Evolutionary conservation across 1,140 invertebrate species (phyloP).

Genomic region (Trichonephila clavata): DNA sequence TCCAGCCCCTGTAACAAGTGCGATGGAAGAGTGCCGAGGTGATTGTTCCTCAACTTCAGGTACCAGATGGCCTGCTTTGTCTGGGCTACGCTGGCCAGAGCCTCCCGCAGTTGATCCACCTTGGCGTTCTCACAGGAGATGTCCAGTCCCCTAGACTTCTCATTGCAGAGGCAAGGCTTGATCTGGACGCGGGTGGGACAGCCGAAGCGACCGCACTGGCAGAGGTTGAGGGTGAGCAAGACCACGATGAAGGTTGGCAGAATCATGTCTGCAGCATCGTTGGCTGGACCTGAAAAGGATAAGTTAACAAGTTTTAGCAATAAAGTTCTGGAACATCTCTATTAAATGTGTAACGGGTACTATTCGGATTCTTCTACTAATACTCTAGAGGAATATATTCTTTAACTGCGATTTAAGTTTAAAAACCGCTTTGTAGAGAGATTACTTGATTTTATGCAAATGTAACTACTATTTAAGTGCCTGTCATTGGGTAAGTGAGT

Average conservation of each 20-base stretch:
- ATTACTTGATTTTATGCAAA: no score
- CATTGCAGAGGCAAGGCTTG: slow-evolving; percentile 89
- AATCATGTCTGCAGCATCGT: background rate
- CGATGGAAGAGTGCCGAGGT: slow-evolving; percentile 89
- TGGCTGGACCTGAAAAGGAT: background rate
- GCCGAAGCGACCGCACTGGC: slow-evolving; percentile 57
- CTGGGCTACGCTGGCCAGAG: slow-evolving; percentile 89
- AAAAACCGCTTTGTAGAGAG: no score
- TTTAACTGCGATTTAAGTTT: no score
- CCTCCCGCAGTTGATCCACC: slow-evolving; percentile 86
- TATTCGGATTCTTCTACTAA: no score
- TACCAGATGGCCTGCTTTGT: slow-evolving; percentile 88
- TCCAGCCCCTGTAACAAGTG: slow-evolving; percentile 92
- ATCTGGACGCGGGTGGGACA: slow-evolving; percentile 77
- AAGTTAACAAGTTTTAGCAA: background rate
- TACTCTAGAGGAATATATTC: no score
- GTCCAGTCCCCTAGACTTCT: slow-evolving; percentile 92
- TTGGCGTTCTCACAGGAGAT: slow-evolving; percentile 92
- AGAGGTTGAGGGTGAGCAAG: background rate
- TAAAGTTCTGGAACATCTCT: no score
- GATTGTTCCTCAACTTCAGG: slow-evolving; percentile 91
- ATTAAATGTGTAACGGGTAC: no score
- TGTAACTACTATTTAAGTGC: no score
- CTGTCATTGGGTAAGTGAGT: no score
- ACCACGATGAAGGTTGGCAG: background rate